These are phyloP conservation scores for Aldabrachelys gigantea DNA, from an alignment of 2,113 vertebrate genomes.

Conservation along the genomic window DNA sequence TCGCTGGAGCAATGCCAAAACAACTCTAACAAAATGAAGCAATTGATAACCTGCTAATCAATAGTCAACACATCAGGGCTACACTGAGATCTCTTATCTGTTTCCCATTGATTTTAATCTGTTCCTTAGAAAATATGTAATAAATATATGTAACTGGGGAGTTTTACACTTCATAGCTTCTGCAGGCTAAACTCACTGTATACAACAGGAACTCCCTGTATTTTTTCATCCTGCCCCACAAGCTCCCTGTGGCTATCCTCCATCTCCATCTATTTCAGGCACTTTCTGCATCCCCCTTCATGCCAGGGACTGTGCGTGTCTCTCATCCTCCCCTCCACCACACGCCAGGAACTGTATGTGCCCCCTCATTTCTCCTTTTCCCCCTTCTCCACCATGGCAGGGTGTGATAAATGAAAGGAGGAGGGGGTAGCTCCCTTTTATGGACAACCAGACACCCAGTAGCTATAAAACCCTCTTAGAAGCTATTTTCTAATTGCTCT, in stretches of 20 bases:
- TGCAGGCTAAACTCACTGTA: neutral
- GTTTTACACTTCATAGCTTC: neutral
- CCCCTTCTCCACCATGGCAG: neutral
- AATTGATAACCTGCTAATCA: neutral
- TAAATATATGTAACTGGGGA: neutral
- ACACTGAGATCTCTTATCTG: neutral
- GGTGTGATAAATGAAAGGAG: no score
- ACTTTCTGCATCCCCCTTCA: neutral
- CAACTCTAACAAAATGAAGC: neutral
- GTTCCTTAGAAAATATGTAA: neutral
- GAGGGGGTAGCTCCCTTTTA: no score
- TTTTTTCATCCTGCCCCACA: neutral
- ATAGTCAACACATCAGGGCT: neutral
- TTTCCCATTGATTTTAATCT: fast-evolving
- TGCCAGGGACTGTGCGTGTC: neutral
- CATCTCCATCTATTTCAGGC: neutral
- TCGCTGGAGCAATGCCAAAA: neutral
- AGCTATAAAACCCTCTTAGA: no score
- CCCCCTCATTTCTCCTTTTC: neutral
- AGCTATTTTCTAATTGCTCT: no score
- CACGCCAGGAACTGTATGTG: neutral
- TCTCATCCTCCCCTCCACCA: neutral
- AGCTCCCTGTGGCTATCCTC: neutral
- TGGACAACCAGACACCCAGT: no score
- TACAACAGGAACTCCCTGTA: neutral